These are phyloP conservation scores for Myopa testacea DNA, from an alignment of 2,888 invertebrate species.

Conservation along the genomic window DNA sequence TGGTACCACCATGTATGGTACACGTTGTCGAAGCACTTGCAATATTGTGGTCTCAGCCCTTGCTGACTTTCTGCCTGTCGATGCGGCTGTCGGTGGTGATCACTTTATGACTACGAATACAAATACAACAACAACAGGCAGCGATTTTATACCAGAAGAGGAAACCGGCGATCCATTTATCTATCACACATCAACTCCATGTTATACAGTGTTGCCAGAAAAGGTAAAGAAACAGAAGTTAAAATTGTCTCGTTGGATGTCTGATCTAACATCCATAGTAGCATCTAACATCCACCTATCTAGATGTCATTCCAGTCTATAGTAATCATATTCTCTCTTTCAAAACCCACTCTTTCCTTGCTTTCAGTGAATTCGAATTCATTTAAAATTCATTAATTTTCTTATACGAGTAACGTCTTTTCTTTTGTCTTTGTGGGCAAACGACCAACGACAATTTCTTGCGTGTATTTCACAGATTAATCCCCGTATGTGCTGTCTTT, in stretches of 20 bases:
- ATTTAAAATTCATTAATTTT: neutral
- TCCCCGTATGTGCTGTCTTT: neutral
- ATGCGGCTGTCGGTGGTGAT: constrained; percentile 22
- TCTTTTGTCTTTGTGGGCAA: neutral
- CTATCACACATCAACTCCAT: constrained; percentile 59
- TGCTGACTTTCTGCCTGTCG: constrained; percentile 62
- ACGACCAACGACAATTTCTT: neutral
- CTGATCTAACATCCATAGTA: no score
- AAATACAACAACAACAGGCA: constrained; percentile 1
- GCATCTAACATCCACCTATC: no score
- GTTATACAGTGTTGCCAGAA: constrained; percentile 61
- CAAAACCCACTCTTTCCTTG: neutral
- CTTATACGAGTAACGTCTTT: neutral
- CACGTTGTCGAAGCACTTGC: constrained; percentile 75
- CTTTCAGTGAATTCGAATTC: neutral
- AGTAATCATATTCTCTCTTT: no score
- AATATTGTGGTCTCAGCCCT: constrained; percentile 75
- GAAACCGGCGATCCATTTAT: constrained; percentile 57
- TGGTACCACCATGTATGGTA: constrained; percentile 54
- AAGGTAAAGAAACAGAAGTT: constrained; percentile 52
- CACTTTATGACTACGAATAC: constrained; percentile 21
- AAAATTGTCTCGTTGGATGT: no score
- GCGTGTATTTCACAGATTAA: neutral
- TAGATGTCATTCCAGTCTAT: no score
- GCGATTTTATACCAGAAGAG: constrained; percentile 49